Conservation (phyloP, 2,797 vertebrate species). For the Pachyuromys duprasi region DNA sequence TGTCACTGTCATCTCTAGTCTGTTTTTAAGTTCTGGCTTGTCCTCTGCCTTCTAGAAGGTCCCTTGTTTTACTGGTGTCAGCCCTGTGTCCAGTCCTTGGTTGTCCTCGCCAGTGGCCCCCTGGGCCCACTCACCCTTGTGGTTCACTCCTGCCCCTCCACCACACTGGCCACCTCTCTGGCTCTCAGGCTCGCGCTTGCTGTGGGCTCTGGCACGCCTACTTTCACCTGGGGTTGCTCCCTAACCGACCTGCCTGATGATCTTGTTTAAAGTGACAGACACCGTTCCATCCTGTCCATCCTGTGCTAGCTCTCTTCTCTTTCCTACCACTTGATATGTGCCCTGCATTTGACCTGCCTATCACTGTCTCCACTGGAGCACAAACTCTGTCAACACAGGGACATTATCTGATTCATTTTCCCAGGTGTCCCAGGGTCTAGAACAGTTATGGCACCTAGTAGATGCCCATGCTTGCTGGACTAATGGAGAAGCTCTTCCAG, state of each 20-base stretch:
- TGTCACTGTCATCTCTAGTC: not conserved
- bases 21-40: not conserved
- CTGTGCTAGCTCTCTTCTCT: not conserved
- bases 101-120: not conserved
- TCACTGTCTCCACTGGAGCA: not conserved
- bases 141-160: not conserved
- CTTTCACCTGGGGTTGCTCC: not conserved
- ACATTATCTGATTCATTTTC: not conserved
- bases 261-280: not conserved
- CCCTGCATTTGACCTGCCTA: not conserved
- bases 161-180: not conserved
- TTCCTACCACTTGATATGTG: not conserved
- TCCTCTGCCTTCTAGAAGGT: not conserved
- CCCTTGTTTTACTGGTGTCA: not conserved
- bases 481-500: constrained; percentile 41
- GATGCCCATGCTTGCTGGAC: not conserved
- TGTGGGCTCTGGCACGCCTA: not conserved
- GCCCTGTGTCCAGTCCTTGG: not conserved
- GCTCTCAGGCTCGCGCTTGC: not conserved
- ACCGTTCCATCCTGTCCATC: not conserved
- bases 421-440: not conserved
- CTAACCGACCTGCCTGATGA: not conserved
- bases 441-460: not conserved
- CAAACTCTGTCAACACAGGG: not conserved
- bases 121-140: not conserved